Evolutionary conservation across 2,113 vertebrate species (phyloP).

Genomic region (Chloebia gouldiae): DNA sequence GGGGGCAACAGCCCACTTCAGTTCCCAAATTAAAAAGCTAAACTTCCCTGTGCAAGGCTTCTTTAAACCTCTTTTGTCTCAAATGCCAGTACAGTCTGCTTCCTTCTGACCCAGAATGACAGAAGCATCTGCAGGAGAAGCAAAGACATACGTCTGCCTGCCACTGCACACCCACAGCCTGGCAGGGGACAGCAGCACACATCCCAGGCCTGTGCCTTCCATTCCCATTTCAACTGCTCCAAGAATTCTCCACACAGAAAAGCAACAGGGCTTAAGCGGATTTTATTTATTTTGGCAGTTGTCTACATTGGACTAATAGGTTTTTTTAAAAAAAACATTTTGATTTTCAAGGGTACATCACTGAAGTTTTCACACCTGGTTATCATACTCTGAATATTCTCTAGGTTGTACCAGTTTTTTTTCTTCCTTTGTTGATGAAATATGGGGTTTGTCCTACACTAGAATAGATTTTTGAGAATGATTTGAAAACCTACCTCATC

Average conservation of each 20-base stretch:
- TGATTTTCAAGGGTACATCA: neutral
- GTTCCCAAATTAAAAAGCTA: neutral
- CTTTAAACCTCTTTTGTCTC: neutral
- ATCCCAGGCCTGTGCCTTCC: neutral
- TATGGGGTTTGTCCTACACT: neutral
- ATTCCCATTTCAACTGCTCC: neutral
- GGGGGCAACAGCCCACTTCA: neutral
- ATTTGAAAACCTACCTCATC: accelerated
- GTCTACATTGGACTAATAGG: neutral
- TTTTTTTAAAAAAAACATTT: neutral
- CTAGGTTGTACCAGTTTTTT: neutral
- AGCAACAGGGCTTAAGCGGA: neutral
- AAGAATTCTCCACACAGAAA: neutral
- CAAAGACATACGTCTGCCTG: neutral
- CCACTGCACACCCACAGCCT: neutral
- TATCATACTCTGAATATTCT: neutral
- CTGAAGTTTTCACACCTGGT: neutral
- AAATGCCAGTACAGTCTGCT: neutral
- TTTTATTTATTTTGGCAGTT: neutral
- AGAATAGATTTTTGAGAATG: neutral
- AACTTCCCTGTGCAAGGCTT: neutral
- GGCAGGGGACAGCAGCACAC: neutral
- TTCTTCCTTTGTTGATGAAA: neutral
- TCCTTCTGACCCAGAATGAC: neutral
- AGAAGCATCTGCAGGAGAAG: conserved; percentile 20